Evolutionary conservation across 2,888 invertebrate species (phyloP).

Genomic region (Ferrisia virgata): DNA sequence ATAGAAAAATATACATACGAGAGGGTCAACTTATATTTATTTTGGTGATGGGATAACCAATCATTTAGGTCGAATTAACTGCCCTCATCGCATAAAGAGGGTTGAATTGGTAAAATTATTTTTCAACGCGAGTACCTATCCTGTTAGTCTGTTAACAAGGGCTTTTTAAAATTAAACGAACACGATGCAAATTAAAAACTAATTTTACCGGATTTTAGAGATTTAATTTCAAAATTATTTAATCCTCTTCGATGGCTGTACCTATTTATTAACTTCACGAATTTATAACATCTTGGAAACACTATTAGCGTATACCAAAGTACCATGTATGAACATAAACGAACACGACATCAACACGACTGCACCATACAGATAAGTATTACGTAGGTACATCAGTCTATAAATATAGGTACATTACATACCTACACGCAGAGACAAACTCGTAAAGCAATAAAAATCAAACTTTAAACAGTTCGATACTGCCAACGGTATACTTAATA

Average conservation of each 20-base stretch:
- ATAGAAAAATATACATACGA: neutral
- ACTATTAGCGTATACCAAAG: no score
- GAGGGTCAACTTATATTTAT: neutral
- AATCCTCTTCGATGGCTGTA: neutral
- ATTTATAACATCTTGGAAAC: neutral
- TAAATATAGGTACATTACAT: neutral
- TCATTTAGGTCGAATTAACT: slow-evolving; percentile 6
- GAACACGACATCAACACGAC: no score
- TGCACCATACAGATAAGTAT: no score
- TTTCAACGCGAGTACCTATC: neutral
- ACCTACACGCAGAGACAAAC: neutral
- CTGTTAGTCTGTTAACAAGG: neutral
- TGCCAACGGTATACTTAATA: neutral
- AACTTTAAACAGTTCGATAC: neutral
- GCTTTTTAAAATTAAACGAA: neutral
- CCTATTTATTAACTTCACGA: neutral
- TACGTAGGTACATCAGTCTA: neutral
- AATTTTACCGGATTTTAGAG: neutral
- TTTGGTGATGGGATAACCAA: neutral
- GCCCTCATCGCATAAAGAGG: neutral
- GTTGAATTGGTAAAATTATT: neutral
- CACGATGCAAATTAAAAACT: neutral
- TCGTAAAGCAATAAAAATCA: neutral
- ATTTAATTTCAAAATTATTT: neutral
- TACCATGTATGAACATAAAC: no score